phyloP scores from a whole-genome alignment of 2,113 vertebrate species.

The Lates calcarifer region DNA sequence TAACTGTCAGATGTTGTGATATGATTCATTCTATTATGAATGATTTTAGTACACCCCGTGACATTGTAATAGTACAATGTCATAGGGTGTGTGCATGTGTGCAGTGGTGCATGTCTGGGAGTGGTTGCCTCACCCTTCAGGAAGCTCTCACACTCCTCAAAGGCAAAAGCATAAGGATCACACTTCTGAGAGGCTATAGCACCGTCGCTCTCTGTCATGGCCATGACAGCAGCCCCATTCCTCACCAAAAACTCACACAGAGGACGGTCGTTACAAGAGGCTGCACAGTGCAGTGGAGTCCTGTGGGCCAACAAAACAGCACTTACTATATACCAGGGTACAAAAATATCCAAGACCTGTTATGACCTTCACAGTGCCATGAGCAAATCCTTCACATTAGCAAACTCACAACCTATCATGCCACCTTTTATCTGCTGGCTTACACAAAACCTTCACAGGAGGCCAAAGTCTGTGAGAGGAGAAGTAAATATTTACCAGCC shows the following conservation, averaged over 20 bases:
- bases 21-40: constrained; percentile 10
- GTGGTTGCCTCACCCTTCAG: constrained; percentile 84
- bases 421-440: background rate
- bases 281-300: constrained; percentile 92
- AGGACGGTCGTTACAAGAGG: constrained; percentile 91
- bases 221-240: constrained; percentile 90
- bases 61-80: background rate
- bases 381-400: background rate
- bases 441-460: background rate
- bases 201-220: constrained; percentile 89
- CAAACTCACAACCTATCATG: background rate
- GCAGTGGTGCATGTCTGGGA: background rate
- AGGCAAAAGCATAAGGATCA: constrained; percentile 89
- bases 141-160: constrained; percentile 88
- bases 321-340: background rate
- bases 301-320: constrained; percentile 65
- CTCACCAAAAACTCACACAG: constrained; percentile 90
- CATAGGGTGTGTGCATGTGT: background rate
- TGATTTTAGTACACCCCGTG: background rate
- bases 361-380: background rate
- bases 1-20: background rate
- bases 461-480: background rate
- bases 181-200: constrained; percentile 91
- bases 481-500: constrained; percentile 86
- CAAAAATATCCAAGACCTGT: background rate